Evolutionary conservation across 2,888 invertebrate species (phyloP).

Genomic region (Agapetus fuscipes): DNA sequence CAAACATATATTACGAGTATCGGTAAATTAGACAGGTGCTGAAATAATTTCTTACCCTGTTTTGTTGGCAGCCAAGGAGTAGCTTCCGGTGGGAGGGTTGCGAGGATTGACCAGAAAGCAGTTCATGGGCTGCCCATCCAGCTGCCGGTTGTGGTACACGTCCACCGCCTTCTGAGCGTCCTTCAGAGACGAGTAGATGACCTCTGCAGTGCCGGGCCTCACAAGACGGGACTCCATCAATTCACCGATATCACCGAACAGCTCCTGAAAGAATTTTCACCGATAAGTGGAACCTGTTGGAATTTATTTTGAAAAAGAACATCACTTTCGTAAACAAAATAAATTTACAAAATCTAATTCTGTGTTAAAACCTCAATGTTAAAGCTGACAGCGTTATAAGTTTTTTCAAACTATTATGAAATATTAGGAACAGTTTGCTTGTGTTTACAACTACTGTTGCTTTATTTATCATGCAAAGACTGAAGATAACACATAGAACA

Average conservation of each 20-base stretch:
- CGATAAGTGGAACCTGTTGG: conserved; percentile 1
- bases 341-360: conserved; percentile 1
- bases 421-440: too few species aligned
- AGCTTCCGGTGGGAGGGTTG: conserved; percentile 25
- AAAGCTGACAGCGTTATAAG: too few species aligned
- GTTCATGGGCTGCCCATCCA: conserved; percentile 92
- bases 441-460: too few species aligned
- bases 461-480: too few species aligned
- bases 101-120: conserved; percentile 76
- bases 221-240: conserved; percentile 75
- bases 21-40: too few species aligned
- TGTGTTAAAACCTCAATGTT: too few species aligned
- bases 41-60: too few species aligned
- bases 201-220: conserved; percentile 83
- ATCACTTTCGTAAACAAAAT: not conserved
- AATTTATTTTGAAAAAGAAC: not conserved
- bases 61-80: too few species aligned
- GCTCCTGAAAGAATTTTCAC: conserved; percentile 50
- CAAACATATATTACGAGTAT: too few species aligned
- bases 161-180: conserved; percentile 88
- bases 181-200: conserved; percentile 74
- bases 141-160: conserved; percentile 84
- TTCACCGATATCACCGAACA: conserved; percentile 89
- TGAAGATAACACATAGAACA: too few species aligned
- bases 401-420: too few species aligned